A percentile compares a stretch with the other conserved stretches of the same genome.
Conservation (phyloP, 2,113 vertebrate genomes). For the Hippocampus abdominalis region DNA sequence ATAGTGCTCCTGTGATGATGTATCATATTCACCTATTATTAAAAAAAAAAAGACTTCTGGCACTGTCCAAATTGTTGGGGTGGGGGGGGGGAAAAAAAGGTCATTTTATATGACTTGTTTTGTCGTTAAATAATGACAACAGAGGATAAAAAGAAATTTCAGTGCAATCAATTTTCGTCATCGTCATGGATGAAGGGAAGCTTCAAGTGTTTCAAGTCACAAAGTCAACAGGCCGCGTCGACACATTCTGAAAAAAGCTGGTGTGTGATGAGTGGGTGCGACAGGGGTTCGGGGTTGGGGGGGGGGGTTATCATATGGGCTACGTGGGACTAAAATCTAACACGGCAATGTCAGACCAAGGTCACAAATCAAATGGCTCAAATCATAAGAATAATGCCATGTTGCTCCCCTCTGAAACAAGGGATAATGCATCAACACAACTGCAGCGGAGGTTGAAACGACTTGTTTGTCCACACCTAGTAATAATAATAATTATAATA, state of each 20-base stretch:
- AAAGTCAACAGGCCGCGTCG: conserved; percentile 36
- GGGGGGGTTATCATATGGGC: conserved; percentile 25
- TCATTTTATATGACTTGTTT: not conserved
- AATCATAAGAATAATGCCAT: conserved; percentile 80
- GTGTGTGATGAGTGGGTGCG: conserved; percentile 29
- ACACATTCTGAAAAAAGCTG: conserved; percentile 37
- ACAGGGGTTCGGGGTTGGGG: conserved; percentile 25
- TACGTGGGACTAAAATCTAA: conserved; percentile 55
- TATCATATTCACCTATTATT: not conserved
- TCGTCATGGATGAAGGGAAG: conserved; percentile 5
- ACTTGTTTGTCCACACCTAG: conserved; percentile 92
- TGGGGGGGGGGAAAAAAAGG: not conserved
- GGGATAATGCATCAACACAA: conserved; percentile 92
- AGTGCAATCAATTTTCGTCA: conserved; percentile 57
- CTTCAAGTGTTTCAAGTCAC: conserved; percentile 58
- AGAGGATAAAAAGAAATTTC: conserved; percentile 24
- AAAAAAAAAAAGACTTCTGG: not conserved
- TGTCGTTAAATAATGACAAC: conserved; percentile 38
- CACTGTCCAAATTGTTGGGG: not conserved
- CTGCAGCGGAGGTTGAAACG: conserved; percentile 87
- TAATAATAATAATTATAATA: conserved; percentile 82
- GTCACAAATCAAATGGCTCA: conserved; percentile 64
- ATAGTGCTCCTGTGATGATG: not conserved
- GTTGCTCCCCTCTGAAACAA: conserved; percentile 90
- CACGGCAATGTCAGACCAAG: conserved; percentile 61